Conservation (phyloP, 2,797 vertebrate species). For the Salmo trutta region DNA sequence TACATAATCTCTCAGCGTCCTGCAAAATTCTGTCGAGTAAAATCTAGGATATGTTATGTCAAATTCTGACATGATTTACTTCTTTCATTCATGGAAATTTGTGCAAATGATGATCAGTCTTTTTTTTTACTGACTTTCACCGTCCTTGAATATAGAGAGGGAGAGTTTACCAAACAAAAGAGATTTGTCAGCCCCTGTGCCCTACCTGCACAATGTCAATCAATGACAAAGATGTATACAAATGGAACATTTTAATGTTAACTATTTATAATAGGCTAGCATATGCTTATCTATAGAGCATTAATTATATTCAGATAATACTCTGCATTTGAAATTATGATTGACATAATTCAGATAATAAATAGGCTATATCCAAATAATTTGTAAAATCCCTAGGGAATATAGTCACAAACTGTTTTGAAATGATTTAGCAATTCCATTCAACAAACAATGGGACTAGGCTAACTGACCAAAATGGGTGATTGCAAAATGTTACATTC, state of each 20-base stretch:
- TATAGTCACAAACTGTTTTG: not conserved
- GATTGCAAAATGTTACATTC: not conserved
- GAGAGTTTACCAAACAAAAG: not conserved
- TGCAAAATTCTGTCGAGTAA: slow-evolving; percentile 56
- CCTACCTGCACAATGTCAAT: not conserved
- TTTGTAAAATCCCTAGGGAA: not conserved
- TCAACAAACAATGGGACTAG: not conserved
- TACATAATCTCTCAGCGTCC: slow-evolving; percentile 58
- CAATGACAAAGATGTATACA: not conserved
- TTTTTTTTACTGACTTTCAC: slow-evolving; percentile 3
- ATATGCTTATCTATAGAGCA: not conserved
- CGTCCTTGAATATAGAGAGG: not conserved
- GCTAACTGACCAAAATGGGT: not conserved
- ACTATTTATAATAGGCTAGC: not conserved
- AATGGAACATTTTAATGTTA: not conserved
- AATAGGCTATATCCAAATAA: not conserved
- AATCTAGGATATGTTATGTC: slow-evolving; percentile 31
- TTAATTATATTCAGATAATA: not conserved
- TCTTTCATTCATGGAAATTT: not conserved
- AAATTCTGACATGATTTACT: not conserved
- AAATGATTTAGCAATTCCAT: not conserved
- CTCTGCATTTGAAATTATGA: not conserved
- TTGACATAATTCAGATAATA: not conserved
- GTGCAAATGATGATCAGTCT: not conserved
- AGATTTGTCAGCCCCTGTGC: not conserved